These are phyloP conservation scores for Subacronicta megacephala DNA, from an alignment of 2,888 invertebrate species.

Conservation along the genomic window DNA sequence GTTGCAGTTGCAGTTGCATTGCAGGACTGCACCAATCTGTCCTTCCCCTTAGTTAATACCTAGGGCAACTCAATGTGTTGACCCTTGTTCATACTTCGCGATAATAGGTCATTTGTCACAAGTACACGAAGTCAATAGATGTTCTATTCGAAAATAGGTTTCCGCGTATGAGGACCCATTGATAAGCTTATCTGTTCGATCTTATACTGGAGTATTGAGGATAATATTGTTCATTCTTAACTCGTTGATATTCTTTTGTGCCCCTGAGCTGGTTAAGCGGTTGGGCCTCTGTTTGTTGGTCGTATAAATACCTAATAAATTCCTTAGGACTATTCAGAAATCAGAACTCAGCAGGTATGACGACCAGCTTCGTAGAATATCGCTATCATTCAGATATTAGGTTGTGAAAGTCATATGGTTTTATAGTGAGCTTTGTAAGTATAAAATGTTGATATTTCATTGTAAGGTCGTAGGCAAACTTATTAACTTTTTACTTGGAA, in stretches of 20 bases:
- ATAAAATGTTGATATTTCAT: too few species aligned
- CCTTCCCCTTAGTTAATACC: neutral
- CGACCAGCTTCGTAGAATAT: too few species aligned
- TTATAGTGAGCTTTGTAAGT: too few species aligned
- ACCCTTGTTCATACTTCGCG: slow-evolving; percentile 20
- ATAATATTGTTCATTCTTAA: slow-evolving; percentile 15
- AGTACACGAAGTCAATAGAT: slow-evolving; percentile 12
- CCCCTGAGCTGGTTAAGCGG: too few species aligned
- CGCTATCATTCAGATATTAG: too few species aligned
- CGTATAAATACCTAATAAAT: too few species aligned
- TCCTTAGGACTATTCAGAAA: too few species aligned
- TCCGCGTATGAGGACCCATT: slow-evolving; percentile 26
- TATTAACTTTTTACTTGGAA: too few species aligned
- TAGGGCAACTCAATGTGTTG: neutral
- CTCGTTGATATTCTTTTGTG: neutral
- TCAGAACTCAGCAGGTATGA: too few species aligned
- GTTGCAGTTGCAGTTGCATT: neutral
- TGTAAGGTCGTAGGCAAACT: too few species aligned
- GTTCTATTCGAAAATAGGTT: slow-evolving; percentile 27
- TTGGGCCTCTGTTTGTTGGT: too few species aligned
- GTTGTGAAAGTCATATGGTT: too few species aligned
- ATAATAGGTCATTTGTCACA: slow-evolving; percentile 31
- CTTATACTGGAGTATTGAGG: neutral
- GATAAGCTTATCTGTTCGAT: slow-evolving; percentile 16
- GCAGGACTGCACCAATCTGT: slow-evolving; percentile 4